Evolutionary conservation across 2,113 vertebrate species (phyloP), one percentile per base, ranked within the genome.

Genomic region (Haplochromis vanheusdeni): DNA sequence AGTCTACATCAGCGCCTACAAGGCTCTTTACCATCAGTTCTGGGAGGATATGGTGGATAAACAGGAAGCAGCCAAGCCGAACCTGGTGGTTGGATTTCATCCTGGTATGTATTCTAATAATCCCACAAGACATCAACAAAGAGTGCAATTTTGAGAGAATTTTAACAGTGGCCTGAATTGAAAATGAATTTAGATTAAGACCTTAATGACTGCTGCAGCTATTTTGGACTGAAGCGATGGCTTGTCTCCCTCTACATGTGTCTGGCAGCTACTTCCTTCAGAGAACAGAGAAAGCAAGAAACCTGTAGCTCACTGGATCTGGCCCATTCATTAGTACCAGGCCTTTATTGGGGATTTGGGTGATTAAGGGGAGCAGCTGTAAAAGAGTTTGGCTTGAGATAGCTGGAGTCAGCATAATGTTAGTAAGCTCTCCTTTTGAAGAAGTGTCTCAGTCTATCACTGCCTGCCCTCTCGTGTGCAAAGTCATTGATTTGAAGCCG

Each of bases 71-170:
- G 86, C 97, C 7, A 97, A 90, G 89, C 98, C 98, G 0, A 96
- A 99, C 81, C 92, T 99, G 80, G 98, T 99, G 85, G 96, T 98
- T 16, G 98, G 97, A 75, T 99, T 99, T 91, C 98, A 99, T 90
- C 98, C 99, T 3, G 98, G 98, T 99, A 95, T n/a, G 92, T 87
- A 60, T 10, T 79, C 7, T 37, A 79, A 62, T 37, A 5, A 35
- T 16, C 26, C 19, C 14, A 5, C n/a, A 47, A 79, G n/a, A 82
- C 35, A 56, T 19, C 4, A 58, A 47, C 23, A 2, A 35, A 81
- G 10, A 17, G 26, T 13, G 7, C 26, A 51, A 8, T 51, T 58
- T 83, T 31, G 12, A 13, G n/a, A 19, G 9, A 31, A 26, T 11
- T 47, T 75, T 75, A 17, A 33, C 26, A 77, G 73, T n/a, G 17